Percentiles rank a stretch among this genome's conserved stretches.
These are phyloP conservation scores for Artemia sinica DNA, from an alignment of 2,888 invertebrate genomes.

Conservation along the genomic window DNA sequence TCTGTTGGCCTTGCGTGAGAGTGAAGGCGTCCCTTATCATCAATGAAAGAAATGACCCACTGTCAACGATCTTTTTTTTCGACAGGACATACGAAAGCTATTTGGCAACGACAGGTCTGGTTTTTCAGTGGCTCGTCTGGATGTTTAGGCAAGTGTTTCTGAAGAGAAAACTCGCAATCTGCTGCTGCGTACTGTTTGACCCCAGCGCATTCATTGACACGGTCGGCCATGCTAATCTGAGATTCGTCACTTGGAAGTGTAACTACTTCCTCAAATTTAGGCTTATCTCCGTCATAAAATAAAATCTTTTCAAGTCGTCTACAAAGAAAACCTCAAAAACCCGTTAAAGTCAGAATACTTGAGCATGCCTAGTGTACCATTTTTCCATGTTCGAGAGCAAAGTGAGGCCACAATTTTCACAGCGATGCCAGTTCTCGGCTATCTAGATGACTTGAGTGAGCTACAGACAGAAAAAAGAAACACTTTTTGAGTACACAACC, in stretches of 20 bases:
- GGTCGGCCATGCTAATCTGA: background rate
- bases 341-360: background rate
- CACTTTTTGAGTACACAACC: too few species aligned
- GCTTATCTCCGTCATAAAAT: conserved; percentile 1
- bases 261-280: background rate
- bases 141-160: conserved; percentile 2
- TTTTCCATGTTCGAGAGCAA: background rate
- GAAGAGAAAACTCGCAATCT: background rate
- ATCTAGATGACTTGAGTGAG: background rate
- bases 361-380: background rate
- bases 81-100: conserved; percentile 8
- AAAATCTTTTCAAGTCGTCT: background rate
- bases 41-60: background rate
- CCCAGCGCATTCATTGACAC: conserved; percentile 10
- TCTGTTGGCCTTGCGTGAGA: background rate
- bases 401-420: background rate
- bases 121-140: conserved; percentile 8
- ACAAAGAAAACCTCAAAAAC: conserved; percentile 2
- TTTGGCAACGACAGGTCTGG: background rate
- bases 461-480: background rate
- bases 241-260: background rate
- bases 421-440: background rate
- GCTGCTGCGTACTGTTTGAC: background rate
- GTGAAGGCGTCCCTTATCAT: background rate
- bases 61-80: background rate